Conservation (phyloP, 1,140 invertebrate genomes). For the Tetraneura akinire region DNA sequence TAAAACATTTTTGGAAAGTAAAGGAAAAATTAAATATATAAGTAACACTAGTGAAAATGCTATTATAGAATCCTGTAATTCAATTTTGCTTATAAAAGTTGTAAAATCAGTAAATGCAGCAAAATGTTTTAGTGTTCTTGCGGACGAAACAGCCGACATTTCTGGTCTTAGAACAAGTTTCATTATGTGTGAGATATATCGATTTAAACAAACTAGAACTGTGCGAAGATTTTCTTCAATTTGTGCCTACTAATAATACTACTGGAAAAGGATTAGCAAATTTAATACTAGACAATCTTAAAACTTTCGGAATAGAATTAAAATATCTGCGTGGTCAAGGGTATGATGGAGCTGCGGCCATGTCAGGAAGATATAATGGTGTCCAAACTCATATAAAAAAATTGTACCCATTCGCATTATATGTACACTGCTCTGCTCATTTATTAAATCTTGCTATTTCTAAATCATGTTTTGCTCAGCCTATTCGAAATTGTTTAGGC, state of each 20-base stretch:
- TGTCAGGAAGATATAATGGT: constrained; percentile 4
- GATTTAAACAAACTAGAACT: background rate
- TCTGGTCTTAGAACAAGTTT: too few relatives aligned
- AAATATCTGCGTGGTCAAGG: constrained; percentile 12
- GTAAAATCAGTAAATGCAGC: background rate
- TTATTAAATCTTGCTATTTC: background rate
- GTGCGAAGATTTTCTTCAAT: background rate
- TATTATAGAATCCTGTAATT: background rate
- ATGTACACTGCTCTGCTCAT: constrained; percentile 7
- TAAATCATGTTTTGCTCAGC: background rate
- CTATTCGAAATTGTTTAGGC: background rate
- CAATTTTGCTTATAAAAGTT: background rate
- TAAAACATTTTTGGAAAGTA: background rate
- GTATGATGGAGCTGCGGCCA: background rate
- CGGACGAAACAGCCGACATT: too few relatives aligned
- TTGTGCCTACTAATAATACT: constrained; percentile 12
- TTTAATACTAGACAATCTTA: constrained; percentile 12
- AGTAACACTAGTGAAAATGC: background rate
- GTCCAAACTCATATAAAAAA: constrained; percentile 16
- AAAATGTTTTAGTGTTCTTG: too few relatives aligned
- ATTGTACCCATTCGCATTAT: constrained; percentile 2
- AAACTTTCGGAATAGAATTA: background rate
- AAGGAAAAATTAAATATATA: constrained; percentile 2
- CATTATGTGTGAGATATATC: background rate
- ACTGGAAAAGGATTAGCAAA: constrained; percentile 6